These are phyloP conservation scores for Dryomyza anilis DNA, from an alignment of 2,888 invertebrate species.

Conservation along the genomic window DNA sequence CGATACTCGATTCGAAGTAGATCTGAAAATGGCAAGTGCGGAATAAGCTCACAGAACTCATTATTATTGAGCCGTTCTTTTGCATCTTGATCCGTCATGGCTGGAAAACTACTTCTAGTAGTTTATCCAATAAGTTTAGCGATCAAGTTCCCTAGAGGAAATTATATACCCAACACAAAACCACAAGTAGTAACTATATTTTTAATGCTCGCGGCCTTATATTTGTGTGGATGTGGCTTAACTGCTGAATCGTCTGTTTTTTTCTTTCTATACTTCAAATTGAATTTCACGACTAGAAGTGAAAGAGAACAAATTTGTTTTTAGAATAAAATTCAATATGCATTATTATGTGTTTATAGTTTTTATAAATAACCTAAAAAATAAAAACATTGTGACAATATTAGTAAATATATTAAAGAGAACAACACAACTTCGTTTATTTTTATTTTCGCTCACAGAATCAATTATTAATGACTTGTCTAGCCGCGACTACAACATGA, in stretches of 20 bases:
- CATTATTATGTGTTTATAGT: not conserved
- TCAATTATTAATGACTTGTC: too few relatives aligned
- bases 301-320: slow-evolving; percentile 36
- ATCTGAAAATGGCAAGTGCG: slow-evolving; percentile 40
- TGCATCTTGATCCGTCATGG: slow-evolving; percentile 30
- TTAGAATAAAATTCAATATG: slow-evolving; percentile 16
- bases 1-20: slow-evolving; percentile 43
- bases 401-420: too few relatives aligned
- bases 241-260: slow-evolving; percentile 18
- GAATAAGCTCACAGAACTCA: slow-evolving; percentile 40
- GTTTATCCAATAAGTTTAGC: not conserved
- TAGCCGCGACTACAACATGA: too few relatives aligned
- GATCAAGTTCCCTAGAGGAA: slow-evolving; percentile 8
- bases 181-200: slow-evolving; percentile 18
- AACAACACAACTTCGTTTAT: too few relatives aligned
- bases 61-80: slow-evolving; percentile 33
- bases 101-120: too few relatives aligned
- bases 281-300: slow-evolving; percentile 39
- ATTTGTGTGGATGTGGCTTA: too few relatives aligned
- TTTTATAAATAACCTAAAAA: slow-evolving; percentile 1
- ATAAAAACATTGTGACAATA: not conserved
- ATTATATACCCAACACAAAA: slow-evolving; percentile 18
- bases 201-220: not conserved
- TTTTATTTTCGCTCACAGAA: too few relatives aligned
- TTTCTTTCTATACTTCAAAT: slow-evolving; percentile 33